A percentile compares a stretch with the other conserved stretches of the same genome.
Conservation (phyloP, 2,113 vertebrate genomes). For the Rhizomys pruinosus region DNA sequence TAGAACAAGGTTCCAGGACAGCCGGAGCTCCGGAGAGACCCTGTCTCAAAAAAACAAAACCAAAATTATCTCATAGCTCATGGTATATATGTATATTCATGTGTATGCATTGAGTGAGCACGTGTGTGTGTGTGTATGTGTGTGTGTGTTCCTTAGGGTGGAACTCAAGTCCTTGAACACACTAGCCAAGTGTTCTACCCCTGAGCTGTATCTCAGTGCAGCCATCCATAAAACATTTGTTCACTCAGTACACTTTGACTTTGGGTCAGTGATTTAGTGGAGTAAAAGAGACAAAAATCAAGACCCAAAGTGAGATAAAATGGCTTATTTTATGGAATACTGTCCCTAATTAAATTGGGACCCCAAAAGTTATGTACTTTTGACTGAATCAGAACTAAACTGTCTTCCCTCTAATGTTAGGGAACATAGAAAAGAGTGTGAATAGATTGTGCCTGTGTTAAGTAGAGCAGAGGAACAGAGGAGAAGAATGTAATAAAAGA, state of each 20-base stretch:
- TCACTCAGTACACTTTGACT: neutral
- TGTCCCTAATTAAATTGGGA: neutral
- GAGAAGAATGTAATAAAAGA: neutral
- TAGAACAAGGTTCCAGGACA: too few relatives aligned
- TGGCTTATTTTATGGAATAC: neutral
- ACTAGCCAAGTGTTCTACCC: neutral
- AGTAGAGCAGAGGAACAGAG: neutral
- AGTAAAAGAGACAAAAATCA: neutral
- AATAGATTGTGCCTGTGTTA: neutral
- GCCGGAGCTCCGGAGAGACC: too few relatives aligned
- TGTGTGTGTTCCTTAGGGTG: neutral
- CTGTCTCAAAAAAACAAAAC: too few relatives aligned
- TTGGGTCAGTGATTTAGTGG: neutral
- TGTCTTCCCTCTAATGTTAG: neutral
- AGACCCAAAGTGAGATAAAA: neutral
- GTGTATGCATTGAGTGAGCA: too few relatives aligned
- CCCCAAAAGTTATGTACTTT: neutral
- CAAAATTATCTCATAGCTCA: neutral
- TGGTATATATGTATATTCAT: neutral
- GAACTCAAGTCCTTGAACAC: neutral
- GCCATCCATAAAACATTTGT: neutral
- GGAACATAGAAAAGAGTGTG: neutral
- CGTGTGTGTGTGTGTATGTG: neutral
- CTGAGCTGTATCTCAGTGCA: too few relatives aligned
- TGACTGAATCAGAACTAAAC: neutral